These are phyloP conservation scores for Cochlearius cochlearius DNA, from an alignment of 2,113 vertebrate genomes.

Conservation along the genomic window DNA sequence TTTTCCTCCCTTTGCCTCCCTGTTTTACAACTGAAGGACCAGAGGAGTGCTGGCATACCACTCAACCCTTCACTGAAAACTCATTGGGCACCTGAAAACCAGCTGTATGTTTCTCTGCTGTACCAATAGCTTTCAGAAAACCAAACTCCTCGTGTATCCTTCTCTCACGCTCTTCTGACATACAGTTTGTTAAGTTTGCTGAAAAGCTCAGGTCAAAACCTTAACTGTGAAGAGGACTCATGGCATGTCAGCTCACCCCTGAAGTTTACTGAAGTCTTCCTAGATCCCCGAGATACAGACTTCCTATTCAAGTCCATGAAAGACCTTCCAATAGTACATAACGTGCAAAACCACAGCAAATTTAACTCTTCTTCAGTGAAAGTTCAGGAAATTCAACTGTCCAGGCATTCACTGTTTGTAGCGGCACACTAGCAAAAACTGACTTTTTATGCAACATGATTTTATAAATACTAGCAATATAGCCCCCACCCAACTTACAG, in stretches of 20 bases:
- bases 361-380: neutral
- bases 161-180: neutral
- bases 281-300: neutral
- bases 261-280: neutral
- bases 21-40: neutral
- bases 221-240: neutral
- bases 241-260: neutral
- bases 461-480: neutral
- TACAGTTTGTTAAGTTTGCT: neutral
- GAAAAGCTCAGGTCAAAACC: neutral
- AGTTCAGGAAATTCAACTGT: neutral
- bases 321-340: neutral
- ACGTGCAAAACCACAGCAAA: neutral
- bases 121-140: neutral
- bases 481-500: neutral
- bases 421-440: neutral
- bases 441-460: neutral
- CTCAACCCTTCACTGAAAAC: neutral
- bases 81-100: neutral
- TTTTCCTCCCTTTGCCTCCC: neutral
- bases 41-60: neutral
- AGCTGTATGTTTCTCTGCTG: neutral
- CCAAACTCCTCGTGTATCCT: neutral
- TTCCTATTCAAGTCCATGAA: neutral
- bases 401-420: rapidly evolving